These are phyloP conservation scores for Acanthochromis polyacanthus DNA, from an alignment of 2,113 vertebrate genomes.

Conservation along the genomic window DNA sequence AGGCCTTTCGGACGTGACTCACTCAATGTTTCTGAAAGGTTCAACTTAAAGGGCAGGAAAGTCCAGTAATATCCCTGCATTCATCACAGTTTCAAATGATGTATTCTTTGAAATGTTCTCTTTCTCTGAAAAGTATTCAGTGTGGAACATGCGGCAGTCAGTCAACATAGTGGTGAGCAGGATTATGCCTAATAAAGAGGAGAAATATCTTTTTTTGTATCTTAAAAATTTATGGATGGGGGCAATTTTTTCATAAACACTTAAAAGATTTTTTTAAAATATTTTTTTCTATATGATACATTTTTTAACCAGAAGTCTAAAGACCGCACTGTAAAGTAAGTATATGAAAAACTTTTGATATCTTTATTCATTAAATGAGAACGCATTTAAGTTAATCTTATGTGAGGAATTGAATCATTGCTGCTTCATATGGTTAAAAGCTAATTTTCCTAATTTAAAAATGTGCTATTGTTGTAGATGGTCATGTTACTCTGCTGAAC, in stretches of 20 bases:
- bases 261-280: neutral
- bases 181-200: neutral
- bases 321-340: conserved; percentile 25
- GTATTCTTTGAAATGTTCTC: neutral
- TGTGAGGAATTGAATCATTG: neutral
- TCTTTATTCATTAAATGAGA: neutral
- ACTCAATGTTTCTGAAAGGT: conserved; percentile 25
- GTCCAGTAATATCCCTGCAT: conserved; percentile 22
- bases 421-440: neutral
- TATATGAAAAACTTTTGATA: neutral
- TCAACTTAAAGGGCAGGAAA: conserved; percentile 65
- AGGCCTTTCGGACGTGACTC: conserved; percentile 47
- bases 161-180: neutral
- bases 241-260: conserved; percentile 4
- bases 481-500: neutral
- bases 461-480: neutral
- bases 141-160: neutral
- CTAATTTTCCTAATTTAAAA: neutral
- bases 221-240: neutral
- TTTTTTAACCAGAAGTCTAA: conserved; percentile 23
- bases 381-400: neutral
- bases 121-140: neutral
- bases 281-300: neutral
- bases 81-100: conserved; percentile 7
- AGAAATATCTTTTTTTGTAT: neutral